A percentile compares a stretch with the other conserved stretches of the same genome.
Evolutionary conservation across 2,113 vertebrate genomes (phyloP).

Genomic region (Columba livia): DNA sequence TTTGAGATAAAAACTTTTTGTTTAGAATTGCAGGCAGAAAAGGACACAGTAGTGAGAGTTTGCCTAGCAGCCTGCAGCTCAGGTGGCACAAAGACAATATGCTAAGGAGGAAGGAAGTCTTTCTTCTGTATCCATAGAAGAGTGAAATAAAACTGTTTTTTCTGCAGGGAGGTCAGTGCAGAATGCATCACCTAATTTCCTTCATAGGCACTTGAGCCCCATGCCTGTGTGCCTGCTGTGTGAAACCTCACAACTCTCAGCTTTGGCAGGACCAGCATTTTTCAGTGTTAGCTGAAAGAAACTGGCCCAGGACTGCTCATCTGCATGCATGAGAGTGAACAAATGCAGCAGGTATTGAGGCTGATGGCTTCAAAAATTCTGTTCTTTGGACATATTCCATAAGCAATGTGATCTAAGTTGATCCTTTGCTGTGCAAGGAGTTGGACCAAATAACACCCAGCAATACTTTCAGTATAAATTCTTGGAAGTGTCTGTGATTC

Average conservation of each 20-base stretch:
- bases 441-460: background rate
- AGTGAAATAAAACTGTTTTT: background rate
- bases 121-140: background rate
- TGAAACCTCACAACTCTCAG: background rate
- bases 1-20: background rate
- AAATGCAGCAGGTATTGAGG: background rate
- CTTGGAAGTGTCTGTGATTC: background rate
- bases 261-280: background rate
- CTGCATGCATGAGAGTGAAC: background rate
- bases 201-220: background rate
- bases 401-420: background rate
- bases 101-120: background rate
- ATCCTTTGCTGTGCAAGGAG: background rate
- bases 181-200: background rate
- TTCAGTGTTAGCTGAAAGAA: background rate
- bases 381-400: background rate
- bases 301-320: background rate
- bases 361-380: background rate
- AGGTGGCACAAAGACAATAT: background rate
- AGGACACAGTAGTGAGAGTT: background rate
- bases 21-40: background rate
- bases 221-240: background rate
- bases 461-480: background rate
- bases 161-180: background rate
- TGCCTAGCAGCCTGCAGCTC: background rate